Conservation (phyloP, 2,797 vertebrate genomes). For the Brotogeris chrysoptera region DNA sequence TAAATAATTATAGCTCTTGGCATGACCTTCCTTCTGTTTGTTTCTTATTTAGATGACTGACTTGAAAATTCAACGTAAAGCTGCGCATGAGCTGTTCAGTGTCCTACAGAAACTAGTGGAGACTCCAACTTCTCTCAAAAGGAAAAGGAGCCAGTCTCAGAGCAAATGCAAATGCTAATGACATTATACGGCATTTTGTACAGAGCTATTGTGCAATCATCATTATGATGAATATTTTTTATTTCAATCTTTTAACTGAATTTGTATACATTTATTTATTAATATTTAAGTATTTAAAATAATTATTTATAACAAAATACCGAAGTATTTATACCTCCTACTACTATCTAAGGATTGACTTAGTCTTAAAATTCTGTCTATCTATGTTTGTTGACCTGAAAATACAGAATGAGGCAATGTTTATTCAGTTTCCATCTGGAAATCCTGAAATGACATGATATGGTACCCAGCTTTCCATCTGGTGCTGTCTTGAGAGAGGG, state of each 20-base stretch:
- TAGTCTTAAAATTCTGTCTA: conserved; percentile 67
- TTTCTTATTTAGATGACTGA: conserved; percentile 69
- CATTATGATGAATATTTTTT: not conserved
- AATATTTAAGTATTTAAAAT: conserved; percentile 77
- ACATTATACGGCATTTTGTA: not conserved
- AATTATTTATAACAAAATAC: conserved; percentile 75
- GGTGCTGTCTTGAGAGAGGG: not conserved
- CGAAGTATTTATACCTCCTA: conserved; percentile 74
- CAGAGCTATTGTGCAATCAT: not conserved
- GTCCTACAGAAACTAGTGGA: conserved; percentile 53
- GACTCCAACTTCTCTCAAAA: not conserved
- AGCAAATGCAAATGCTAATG: conserved; percentile 15
- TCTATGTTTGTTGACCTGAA: conserved; percentile 47
- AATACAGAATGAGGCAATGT: conserved; percentile 7
- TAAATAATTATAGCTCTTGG: not conserved
- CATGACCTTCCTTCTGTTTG: not conserved
- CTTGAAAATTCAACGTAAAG: conserved; percentile 69
- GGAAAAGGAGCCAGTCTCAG: conserved; percentile 66
- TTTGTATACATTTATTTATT: conserved; percentile 79
- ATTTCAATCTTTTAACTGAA: not conserved
- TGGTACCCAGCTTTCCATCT: not conserved
- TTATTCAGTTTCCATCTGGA: not conserved
- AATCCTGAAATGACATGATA: not conserved
- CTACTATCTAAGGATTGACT: conserved; percentile 43
- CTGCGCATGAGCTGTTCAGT: conserved; percentile 57